Percentiles rank a stretch among this genome's conserved stretches.
Evolutionary conservation across 2,888 invertebrate genomes (phyloP).

Genomic region (Eristalis pertinax): DNA sequence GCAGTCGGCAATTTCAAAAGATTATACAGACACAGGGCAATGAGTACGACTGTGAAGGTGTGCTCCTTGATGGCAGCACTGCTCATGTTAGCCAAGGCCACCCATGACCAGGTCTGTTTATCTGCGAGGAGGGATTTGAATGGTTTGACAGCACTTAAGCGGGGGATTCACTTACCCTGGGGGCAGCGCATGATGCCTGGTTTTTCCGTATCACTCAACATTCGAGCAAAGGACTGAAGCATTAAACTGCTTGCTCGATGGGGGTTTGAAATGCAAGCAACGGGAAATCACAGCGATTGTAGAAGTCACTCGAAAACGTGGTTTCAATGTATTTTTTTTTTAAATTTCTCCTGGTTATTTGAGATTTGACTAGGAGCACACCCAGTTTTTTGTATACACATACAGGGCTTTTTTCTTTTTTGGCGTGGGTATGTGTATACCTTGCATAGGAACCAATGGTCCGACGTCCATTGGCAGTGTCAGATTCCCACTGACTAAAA

Average conservation of each 20-base stretch:
- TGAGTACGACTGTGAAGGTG: slow-evolving; percentile 11
- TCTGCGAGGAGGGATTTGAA: not conserved
- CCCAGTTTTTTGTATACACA: not conserved
- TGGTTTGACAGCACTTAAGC: not conserved
- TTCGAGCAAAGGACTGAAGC: not conserved
- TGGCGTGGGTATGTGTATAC: no score
- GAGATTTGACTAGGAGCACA: not conserved
- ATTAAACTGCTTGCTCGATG: not conserved
- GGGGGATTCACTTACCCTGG: not conserved
- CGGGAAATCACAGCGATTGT: not conserved
- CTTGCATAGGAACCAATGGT: no score
- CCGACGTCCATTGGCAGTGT: no score
- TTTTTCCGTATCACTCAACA: not conserved
- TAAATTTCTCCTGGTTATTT: not conserved
- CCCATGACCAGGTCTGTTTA: not conserved
- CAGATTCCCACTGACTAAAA: no score
- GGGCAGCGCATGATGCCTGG: not conserved
- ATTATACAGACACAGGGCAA: slow-evolving; percentile 38
- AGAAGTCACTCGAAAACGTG: not conserved
- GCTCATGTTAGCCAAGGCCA: not conserved
- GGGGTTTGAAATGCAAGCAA: no score
- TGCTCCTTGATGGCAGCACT: slow-evolving; percentile 5
- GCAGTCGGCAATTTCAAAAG: slow-evolving; percentile 25
- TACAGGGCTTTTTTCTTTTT: no score
- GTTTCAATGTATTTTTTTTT: not conserved